Conservation (phyloP, 1,140 invertebrate genomes). For the Ceratosolen solmsi region DNA sequence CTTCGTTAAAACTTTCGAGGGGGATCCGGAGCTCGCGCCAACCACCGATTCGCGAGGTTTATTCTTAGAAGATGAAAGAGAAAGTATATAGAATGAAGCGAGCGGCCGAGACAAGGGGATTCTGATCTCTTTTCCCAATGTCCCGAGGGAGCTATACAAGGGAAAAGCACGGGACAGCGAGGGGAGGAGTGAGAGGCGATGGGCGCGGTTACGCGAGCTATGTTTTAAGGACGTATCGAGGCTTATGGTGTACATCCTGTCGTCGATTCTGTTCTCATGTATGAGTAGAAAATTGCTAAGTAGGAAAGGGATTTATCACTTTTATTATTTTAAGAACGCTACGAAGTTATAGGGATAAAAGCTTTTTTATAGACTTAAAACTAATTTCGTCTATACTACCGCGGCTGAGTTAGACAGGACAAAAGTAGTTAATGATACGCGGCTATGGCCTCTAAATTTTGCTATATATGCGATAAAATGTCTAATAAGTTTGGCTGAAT, state of each 20-base stretch:
- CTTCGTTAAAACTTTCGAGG: slow-evolving; percentile 52
- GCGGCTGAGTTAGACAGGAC: not conserved
- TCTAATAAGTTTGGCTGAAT: not conserved
- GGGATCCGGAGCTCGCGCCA: slow-evolving; percentile 15
- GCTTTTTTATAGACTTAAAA: slow-evolving; percentile 17
- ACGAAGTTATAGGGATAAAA: not conserved
- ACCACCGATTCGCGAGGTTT: slow-evolving; percentile 55
- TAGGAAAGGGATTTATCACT: not conserved
- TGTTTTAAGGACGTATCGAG: slow-evolving; percentile 5
- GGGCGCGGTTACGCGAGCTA: not conserved
- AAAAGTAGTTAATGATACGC: not conserved
- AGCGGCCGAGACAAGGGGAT: slow-evolving; percentile 33
- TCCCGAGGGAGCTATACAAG: slow-evolving; percentile 4
- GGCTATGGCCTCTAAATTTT: not conserved
- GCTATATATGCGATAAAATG: not conserved
- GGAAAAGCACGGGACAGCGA: not conserved
- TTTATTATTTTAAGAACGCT: slow-evolving; percentile 17
- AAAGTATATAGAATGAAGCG: slow-evolving; percentile 16
- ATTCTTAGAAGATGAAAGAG: slow-evolving; percentile 62
- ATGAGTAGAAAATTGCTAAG: not conserved
- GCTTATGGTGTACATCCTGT: not conserved
- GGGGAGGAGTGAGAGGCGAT: not conserved
- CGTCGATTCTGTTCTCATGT: not conserved
- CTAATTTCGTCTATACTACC: not conserved
- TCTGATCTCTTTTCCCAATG: slow-evolving; percentile 26